Evolutionary conservation across 2,113 vertebrate genomes (phyloP), one percentile per base, ranked within the genome.

Genomic region (Otocyon megalotis): DNA sequence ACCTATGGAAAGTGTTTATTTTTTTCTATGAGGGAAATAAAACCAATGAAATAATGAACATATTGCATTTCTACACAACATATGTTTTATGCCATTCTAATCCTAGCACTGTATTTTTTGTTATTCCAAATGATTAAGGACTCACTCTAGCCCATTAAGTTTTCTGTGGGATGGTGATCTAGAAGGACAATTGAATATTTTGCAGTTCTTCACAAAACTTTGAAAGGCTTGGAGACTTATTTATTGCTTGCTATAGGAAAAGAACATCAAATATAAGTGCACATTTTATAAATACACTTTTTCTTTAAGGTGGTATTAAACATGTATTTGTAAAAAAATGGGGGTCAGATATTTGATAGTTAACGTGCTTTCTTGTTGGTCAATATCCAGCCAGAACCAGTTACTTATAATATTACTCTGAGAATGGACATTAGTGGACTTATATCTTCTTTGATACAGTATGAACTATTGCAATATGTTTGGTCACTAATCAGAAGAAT

Each of bases 21-120:
- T 94, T 94, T 72, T 93, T 96, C 65, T 12, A 0, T 1, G 8
- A 84, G 77, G 60, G n/a, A 96, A 96, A 91, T 92, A 97, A 93
- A 96, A 95, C 96, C 71, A 90, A 24, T 93, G 83, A 95, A 8
- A 81, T 15, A 26, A 96, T 71, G 94, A 97, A 14, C 20, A 76
- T 80, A 8, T 22, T 94, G 77, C 0, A 76, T 95, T 94, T 98
- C n/a, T 35, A 83, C 2, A 95, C 85, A 96, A 65, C 53, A 80
- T 48, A 3, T 77, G 67, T 67, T 84, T 93, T 90, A 54, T 74
- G 62, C 16, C 48, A 0, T 96, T 94, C 72, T 94, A 43, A 22
- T 85, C 24, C 30, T 67, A 63, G 54, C 28, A 84, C n/a, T 85
- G 76, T 76, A 84, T 76, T 90, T 95, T 96, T 88, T 95, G 17